A percentile compares a stretch with the other conserved stretches of the same genome.
Conservation (phyloP, 2,797 vertebrate species). For the Pipistrellus nathusii region DNA sequence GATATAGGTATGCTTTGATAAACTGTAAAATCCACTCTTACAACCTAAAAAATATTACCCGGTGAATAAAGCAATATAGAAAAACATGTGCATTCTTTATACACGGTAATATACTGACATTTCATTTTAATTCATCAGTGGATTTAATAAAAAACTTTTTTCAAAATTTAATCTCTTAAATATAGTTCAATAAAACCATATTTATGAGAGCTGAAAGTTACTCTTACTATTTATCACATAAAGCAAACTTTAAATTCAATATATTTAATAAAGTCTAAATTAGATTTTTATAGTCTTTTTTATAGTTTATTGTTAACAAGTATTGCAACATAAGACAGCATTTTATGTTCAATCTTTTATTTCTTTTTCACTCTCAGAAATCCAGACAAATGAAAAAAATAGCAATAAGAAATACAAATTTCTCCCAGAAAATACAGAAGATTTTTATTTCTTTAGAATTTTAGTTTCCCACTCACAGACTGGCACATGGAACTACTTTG, state of each 20-base stretch:
- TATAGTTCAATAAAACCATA: slow-evolving; percentile 74
- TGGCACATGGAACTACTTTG: background rate
- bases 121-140: slow-evolving; percentile 72
- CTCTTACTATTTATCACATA: slow-evolving; percentile 75
- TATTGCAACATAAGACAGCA: slow-evolving; percentile 64
- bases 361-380: slow-evolving; percentile 68
- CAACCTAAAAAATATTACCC: slow-evolving; percentile 68
- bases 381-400: slow-evolving; percentile 65
- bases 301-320: slow-evolving; percentile 78
- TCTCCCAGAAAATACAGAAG: slow-evolving; percentile 39
- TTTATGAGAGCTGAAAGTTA: slow-evolving; percentile 72
- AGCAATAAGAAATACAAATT: slow-evolving; percentile 59
- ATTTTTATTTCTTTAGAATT: slow-evolving; percentile 66
- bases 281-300: slow-evolving; percentile 79
- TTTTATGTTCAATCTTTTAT: slow-evolving; percentile 76
- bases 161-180: slow-evolving; percentile 78
- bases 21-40: slow-evolving; percentile 65
- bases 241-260: slow-evolving; percentile 76
- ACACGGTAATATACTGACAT: slow-evolving; percentile 70
- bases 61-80: slow-evolving; percentile 66
- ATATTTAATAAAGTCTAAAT: slow-evolving; percentile 79
- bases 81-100: slow-evolving; percentile 69
- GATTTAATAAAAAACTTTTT: slow-evolving; percentile 74
- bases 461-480: background rate
- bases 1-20: slow-evolving; percentile 60